Conservation (phyloP, 35 echinoderm and acorn worm genomes). For the Eucidaris tribuloides region DNA sequence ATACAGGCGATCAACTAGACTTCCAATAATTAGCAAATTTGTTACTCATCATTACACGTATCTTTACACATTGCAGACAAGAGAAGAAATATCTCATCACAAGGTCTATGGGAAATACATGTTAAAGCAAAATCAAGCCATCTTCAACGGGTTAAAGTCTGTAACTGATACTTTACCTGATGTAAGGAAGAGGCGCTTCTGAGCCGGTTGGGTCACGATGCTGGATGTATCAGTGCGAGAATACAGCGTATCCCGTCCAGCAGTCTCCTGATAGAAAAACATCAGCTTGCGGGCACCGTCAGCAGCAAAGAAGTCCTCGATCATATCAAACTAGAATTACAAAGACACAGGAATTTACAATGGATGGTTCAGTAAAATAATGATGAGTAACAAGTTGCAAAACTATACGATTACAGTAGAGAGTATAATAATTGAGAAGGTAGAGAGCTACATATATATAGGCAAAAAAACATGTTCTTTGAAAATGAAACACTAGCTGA, state of each 20-base stretch:
- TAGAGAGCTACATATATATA: not conserved
- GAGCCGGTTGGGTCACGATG: conserved; percentile 49
- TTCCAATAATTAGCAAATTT: too few species aligned
- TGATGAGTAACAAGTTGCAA: not conserved
- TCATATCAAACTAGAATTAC: conserved; percentile 83
- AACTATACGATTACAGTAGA: not conserved
- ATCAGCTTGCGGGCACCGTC: conserved; percentile 90
- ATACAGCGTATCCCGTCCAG: conserved; percentile 61
- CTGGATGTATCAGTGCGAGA: conserved; percentile 85
- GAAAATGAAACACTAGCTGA: not conserved
- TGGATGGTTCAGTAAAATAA: too few species aligned
- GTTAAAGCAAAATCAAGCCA: too few species aligned
- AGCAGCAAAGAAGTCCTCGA: conserved; percentile 86
- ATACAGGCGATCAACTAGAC: too few species aligned
- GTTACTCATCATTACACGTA: too few species aligned
- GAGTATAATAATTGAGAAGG: not conserved
- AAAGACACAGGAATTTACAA: conserved; percentile 25
- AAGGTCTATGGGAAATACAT: too few species aligned
- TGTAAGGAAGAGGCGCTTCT: conserved; percentile 91
- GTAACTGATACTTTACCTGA: conserved; percentile 15
- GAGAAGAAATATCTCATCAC: too few species aligned
- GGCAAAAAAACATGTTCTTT: not conserved
- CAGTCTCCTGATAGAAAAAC: conserved; percentile 92
- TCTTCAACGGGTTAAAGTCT: too few species aligned
- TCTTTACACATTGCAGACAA: too few species aligned